Conservation (phyloP, 1,140 invertebrate genomes). For the Zophobas morio region DNA sequence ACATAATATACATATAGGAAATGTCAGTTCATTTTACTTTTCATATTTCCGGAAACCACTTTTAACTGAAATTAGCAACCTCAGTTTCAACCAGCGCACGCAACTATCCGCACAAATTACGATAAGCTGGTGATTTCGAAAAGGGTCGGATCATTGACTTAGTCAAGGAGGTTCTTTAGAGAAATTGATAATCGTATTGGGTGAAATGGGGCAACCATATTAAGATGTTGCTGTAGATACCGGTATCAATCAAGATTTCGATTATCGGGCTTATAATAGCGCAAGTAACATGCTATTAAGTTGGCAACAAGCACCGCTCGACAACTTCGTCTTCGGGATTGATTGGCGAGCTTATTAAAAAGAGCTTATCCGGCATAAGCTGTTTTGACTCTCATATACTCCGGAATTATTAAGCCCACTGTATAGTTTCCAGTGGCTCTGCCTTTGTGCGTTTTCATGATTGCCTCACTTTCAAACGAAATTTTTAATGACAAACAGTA, state of each 20-base stretch:
- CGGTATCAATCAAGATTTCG: slow-evolving; percentile 35
- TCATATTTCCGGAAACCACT: no score
- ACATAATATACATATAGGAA: no score
- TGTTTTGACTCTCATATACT: no score
- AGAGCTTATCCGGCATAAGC: no score
- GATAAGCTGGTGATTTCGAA: slow-evolving; percentile 14
- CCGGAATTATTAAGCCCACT: no score
- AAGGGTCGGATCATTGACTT: slow-evolving; percentile 34
- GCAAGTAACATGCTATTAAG: slow-evolving; percentile 12
- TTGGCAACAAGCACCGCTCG: background rate
- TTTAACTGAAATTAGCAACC: no score
- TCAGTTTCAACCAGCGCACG: no score
- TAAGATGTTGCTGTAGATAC: slow-evolving; percentile 22
- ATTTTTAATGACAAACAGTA: no score
- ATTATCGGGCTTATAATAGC: background rate
- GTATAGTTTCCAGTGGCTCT: no score
- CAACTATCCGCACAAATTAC: slow-evolving; percentile 20
- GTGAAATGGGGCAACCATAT: slow-evolving; percentile 29
- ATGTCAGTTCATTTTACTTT: no score
- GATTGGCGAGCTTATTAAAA: background rate
- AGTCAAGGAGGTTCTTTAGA: slow-evolving; percentile 21
- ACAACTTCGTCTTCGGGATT: background rate
- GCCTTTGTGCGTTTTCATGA: no score
- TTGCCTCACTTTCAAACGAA: no score
- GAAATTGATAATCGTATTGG: slow-evolving; percentile 43